Base-by-base conservation (phyloP, 2,888 invertebrate species). In the Drosophila mercatorum region DNA sequence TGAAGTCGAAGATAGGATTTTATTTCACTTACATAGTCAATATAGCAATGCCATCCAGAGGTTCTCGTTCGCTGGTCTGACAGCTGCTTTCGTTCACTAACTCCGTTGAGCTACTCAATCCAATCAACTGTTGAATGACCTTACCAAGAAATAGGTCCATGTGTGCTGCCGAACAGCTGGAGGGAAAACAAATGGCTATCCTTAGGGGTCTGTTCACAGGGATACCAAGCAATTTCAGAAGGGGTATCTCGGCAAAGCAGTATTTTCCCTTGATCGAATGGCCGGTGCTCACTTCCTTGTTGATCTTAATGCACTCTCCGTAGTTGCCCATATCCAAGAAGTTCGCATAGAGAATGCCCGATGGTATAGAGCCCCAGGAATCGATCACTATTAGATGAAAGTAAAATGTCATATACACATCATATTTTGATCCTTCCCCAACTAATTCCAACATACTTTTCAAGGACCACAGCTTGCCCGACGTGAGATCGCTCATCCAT, bases 301-400 rank as follows among this genome's bases (percentile, higher is more conserved):
- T 55, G 6, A 91, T 83, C 11, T 66, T 72, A 10, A 93, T 56
- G 65, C 93, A 93, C 71, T 93, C 88, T 51, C 92, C 92, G 58
- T 81, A 93, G 71, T 91, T 90, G 36, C 93, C 93, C 22, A 92
- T 62, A 43, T 92, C 91, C 38, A 77, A 63, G 5, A 90, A 68
- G 65, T 93, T 88, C 4, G 92, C 91, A n/a, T 68, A 77, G 0
- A 92, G 65, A 7, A 93, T 55, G n/a, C 93, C 93, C 5, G 93
- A 77, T 26, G 93, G 93, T 6, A 92, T 68, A 67, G 92, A 92
- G 12, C 93, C 92, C 80, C 92, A 92, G 22, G 93, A 84, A 81
- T 93, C 93, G 0, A 93, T 52, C 88, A 93, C 93, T 93, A 49
- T n/a, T 73, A 10, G 3, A 2, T 1, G 12, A 43, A 26, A 53